Evolutionary conservation across 2,797 vertebrate species (phyloP).

Genomic region (Aphelocoma californica): DNA sequence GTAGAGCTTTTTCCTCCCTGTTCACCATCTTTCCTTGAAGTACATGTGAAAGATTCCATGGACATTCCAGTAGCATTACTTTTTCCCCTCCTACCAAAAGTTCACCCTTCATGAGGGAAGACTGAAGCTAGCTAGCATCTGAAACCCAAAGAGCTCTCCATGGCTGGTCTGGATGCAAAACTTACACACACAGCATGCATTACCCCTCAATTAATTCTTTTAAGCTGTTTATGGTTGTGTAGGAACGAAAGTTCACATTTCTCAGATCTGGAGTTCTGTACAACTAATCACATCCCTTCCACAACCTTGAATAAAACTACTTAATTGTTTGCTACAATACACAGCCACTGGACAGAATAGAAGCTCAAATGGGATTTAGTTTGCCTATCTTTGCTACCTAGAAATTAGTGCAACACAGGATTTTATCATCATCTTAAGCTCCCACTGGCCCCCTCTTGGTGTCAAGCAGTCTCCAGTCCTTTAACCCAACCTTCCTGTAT

Average conservation of each 20-base stretch:
- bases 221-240: neutral
- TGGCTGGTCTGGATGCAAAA: neutral
- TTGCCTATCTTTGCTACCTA: neutral
- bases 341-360: neutral
- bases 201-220: neutral
- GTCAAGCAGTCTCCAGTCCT: neutral
- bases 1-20: neutral
- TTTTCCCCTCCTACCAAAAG: neutral
- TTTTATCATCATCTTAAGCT: neutral
- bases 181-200: neutral
- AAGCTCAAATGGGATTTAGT: neutral
- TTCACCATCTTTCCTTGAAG: neutral
- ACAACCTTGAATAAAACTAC: neutral
- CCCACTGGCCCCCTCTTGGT: neutral
- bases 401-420: neutral
- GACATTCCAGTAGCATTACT: neutral
- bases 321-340: neutral
- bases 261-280: neutral
- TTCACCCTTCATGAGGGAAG: neutral
- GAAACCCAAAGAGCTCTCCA: neutral
- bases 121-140: neutral
- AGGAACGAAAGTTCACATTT: neutral
- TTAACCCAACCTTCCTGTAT: neutral
- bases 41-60: neutral
- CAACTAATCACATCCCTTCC: neutral